Evolutionary conservation across 2,888 invertebrate species (phyloP), one percentile per base, ranked within the genome.

Genomic region (Volucella inflata): DNA sequence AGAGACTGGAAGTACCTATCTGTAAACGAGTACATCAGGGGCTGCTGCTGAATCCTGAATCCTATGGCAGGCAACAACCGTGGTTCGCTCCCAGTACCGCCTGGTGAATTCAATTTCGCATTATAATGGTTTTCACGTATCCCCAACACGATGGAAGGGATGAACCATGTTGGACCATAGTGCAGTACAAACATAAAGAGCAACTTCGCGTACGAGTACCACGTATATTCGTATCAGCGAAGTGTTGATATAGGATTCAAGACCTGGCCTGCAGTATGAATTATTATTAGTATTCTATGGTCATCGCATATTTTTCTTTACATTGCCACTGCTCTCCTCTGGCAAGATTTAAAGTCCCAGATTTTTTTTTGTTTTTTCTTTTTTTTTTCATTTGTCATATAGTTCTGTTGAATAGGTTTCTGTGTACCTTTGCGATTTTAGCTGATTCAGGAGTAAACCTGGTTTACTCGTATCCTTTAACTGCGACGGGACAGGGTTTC

Each of bases 51-150:
- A 30, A 30, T 42, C 53, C 42, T 16, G 50, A 30, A 42, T 70
- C 65, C 57, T 40, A 40, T 12, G 16, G 50, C 38, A 57, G 70
- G 40, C 60, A 72, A 36, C 46, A 50, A 74, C 78, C 46, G 42
- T 51, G 65, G 53, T 60, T 11, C 55, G 68, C 57, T 71, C 38
- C 21, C 46, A 36, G 46, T 42, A 36, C 77, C 59, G 84, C 81
- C 64, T 68, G 72, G 71, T 77, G 75, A 64, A 80, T 85, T 85
- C 85, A 81, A 81, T 85, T 85, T 81, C 68, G 76, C 71, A 85
- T 85, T 85, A 76, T 68, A 81, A 85, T 85, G 85, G 77, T 81
- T 85, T 85, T 72, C 85, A 85, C 85, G 85, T 85, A 85, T 57
- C 72, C 57, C 55, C 42, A 40, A 36, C 57, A 50, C 67, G 38